Conservation (phyloP, 2,888 invertebrate species). For the Caenorhabditis zanzibari region DNA sequence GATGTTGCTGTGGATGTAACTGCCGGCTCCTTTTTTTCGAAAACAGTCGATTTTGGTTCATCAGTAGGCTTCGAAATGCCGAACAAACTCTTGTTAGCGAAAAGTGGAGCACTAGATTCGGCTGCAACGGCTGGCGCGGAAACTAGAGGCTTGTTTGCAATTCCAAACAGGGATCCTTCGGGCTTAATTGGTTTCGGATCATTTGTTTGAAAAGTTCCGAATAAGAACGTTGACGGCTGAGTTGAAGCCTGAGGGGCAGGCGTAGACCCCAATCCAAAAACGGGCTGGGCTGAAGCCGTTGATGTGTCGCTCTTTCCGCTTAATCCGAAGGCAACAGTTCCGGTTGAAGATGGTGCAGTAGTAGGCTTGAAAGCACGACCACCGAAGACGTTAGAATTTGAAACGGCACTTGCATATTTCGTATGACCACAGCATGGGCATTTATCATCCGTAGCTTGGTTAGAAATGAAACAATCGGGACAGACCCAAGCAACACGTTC, state of each 20-base stretch:
- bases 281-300: not conserved
- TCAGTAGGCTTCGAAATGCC: not conserved
- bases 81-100: conserved; percentile 6
- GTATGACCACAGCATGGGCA: conserved; percentile 56
- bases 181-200: not conserved
- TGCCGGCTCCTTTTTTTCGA: not conserved
- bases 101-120: not conserved
- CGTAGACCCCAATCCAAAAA: conserved; percentile 29
- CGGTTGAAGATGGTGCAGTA: not conserved
- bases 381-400: conserved; percentile 58
- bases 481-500: conserved; percentile 63
- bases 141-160: not conserved
- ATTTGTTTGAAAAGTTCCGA: not conserved
- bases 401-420: conserved; percentile 36
- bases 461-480: conserved; percentile 56
- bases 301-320: not conserved
- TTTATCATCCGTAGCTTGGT: conserved; percentile 57
- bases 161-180: conserved; percentile 18
- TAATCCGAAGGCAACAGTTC: conserved; percentile 40
- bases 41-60: conserved; percentile 5
- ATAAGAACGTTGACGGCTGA: not conserved
- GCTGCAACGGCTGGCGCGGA: not conserved
- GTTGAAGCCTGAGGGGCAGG: not conserved
- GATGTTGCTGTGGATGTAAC: not conserved
- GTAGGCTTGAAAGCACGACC: conserved; percentile 58